Conservation (phyloP, 2,113 vertebrate species). For the Excalfactoria chinensis region DNA sequence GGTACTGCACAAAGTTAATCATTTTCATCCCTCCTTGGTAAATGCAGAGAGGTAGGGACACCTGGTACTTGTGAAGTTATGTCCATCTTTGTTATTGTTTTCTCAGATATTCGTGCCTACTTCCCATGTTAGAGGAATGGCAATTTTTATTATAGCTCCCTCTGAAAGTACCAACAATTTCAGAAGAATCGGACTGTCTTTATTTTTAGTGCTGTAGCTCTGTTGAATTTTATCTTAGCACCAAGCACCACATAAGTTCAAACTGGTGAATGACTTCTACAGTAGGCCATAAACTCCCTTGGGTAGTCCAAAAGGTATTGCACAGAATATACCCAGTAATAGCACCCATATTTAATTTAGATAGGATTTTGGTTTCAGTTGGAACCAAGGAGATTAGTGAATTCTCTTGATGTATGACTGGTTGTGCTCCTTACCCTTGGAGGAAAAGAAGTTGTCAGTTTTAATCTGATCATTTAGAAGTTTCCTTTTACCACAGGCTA, state of each 20-base stretch:
- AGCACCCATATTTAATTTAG: conserved; percentile 6
- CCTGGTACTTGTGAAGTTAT: background rate
- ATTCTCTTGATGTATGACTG: background rate
- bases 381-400: conserved; percentile 6
- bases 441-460: conserved; percentile 23
- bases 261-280: background rate
- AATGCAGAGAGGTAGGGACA: background rate
- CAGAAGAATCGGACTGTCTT: background rate
- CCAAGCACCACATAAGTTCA: background rate
- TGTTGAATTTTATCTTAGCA: background rate
- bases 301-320: background rate
- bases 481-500: background rate
- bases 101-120: background rate
- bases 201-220: background rate
- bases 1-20: background rate
- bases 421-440: background rate
- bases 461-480: conserved; percentile 19
- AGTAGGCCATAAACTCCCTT: background rate
- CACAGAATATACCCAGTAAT: background rate
- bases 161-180: background rate
- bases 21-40: background rate
- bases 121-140: rapidly evolving
- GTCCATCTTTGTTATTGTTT: background rate
- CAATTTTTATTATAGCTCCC: background rate
- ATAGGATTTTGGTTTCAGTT: conserved; percentile 5